Conservation (phyloP, 2,797 vertebrate genomes). For the Cephalopachus bancanus region DNA sequence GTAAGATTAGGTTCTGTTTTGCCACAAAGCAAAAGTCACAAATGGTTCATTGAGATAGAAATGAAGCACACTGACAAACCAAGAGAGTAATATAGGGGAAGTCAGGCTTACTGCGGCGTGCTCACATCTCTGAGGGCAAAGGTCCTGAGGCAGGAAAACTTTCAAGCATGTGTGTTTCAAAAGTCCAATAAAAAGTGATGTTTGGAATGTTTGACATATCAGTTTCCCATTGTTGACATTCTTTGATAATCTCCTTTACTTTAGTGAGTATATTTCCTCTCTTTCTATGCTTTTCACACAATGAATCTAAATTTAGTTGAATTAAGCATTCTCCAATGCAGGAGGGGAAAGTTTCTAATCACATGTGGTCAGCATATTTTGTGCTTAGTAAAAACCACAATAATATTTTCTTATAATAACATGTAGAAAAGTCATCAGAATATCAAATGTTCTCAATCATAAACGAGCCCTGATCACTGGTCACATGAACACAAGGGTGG, state of each 20-base stretch:
- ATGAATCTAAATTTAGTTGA: conserved; percentile 61
- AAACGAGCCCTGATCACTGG: no score
- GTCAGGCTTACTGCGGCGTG: not conserved
- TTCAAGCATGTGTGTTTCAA: not conserved
- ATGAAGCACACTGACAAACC: not conserved
- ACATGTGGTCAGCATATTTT: not conserved
- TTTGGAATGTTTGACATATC: not conserved
- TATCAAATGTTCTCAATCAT: no score
- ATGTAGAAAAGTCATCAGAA: not conserved
- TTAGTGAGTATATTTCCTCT: not conserved
- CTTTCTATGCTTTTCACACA: conserved; percentile 44
- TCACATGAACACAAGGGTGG: no score
- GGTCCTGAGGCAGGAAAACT: not conserved
- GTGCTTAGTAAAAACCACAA: not conserved
- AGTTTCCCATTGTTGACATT: conserved; percentile 13
- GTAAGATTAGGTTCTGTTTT: not conserved
- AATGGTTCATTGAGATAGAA: conserved; percentile 14
- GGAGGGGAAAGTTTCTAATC: not conserved
- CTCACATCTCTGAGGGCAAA: not conserved
- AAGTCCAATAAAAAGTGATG: conserved; percentile 20
- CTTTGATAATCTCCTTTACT: conserved; percentile 37
- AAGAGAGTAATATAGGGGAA: not conserved
- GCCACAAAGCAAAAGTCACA: not conserved
- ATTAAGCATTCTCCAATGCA: conserved; percentile 17
- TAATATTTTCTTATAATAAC: conserved; percentile 9